A percentile compares a stretch with the other conserved stretches of the same genome.
phyloP scores from a whole-genome alignment of 2,113 vertebrate species.

The Vulpes lagopus region DNA sequence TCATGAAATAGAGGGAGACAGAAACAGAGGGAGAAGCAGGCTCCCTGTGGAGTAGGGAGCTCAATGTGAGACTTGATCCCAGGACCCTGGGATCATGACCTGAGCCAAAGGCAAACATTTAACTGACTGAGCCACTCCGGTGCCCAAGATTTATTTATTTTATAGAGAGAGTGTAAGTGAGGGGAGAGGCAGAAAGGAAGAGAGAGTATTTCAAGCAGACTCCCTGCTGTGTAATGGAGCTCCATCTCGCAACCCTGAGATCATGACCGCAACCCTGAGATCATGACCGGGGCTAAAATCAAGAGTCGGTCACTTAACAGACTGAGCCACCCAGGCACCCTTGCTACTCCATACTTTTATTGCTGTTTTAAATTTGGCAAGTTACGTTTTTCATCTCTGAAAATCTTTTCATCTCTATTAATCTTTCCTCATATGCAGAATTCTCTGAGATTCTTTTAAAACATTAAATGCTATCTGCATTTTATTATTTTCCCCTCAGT shows the following conservation, averaged over 20 bases:
- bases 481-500: conserved; percentile 4
- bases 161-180: neutral
- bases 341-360: neutral
- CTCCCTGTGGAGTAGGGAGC: too few species aligned
- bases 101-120: too few species aligned
- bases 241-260: neutral
- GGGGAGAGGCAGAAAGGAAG: neutral
- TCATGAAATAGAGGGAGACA: too few species aligned
- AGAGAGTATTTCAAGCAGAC: neutral
- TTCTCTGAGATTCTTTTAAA: conserved; percentile 2
- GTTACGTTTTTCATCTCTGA: neutral
- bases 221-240: neutral
- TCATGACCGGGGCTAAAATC: neutral
- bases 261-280: neutral
- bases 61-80: too few species aligned
- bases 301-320: neutral
- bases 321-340: too few species aligned
- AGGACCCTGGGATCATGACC: too few species aligned
- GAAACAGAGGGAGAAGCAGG: too few species aligned
- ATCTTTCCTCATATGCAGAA: neutral
- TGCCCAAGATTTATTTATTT: neutral
- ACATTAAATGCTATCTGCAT: neutral
- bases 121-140: too few species aligned
- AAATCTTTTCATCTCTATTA: conserved; percentile 8
- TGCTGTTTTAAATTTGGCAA: conserved; percentile 15